Conservation (phyloP, 1,140 invertebrate genomes). For the Cardiocondyla obscurior region DNA sequence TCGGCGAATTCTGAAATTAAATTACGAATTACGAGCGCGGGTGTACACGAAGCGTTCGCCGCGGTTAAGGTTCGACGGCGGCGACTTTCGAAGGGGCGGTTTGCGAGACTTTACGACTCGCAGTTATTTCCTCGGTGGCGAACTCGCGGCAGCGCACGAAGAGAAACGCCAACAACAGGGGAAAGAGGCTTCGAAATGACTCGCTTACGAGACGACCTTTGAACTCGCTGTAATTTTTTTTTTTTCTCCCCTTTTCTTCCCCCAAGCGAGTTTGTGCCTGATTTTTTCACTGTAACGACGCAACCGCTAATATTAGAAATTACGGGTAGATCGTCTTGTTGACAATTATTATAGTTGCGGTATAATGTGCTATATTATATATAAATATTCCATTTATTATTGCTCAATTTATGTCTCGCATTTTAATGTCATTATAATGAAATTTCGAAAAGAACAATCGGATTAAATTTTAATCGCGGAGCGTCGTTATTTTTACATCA, state of each 20-base stretch:
- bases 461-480: slow-evolving; percentile 1
- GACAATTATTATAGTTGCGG: background rate
- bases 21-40: slow-evolving; percentile 68
- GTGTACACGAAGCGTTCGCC: background rate
- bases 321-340: background rate
- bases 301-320: background rate
- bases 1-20: slow-evolving; percentile 64
- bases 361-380: background rate
- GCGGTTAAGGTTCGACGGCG: background rate
- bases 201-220: slow-evolving; percentile 45
- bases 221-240: slow-evolving; percentile 27
- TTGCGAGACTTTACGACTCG: slow-evolving; percentile 59
- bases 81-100: slow-evolving; percentile 26
- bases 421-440: background rate
- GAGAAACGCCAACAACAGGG: background rate
- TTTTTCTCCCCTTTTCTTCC: background rate
- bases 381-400: background rate
- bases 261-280: slow-evolving; percentile 18
- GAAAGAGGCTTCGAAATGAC: slow-evolving; percentile 41
- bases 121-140: slow-evolving; percentile 39
- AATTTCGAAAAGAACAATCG: background rate
- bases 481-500: background rate
- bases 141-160: background rate
- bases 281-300: background rate
- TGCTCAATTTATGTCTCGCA: background rate